Evolutionary conservation across 2,888 invertebrate genomes (phyloP).

Genomic region (Apotomis turbidana): DNA sequence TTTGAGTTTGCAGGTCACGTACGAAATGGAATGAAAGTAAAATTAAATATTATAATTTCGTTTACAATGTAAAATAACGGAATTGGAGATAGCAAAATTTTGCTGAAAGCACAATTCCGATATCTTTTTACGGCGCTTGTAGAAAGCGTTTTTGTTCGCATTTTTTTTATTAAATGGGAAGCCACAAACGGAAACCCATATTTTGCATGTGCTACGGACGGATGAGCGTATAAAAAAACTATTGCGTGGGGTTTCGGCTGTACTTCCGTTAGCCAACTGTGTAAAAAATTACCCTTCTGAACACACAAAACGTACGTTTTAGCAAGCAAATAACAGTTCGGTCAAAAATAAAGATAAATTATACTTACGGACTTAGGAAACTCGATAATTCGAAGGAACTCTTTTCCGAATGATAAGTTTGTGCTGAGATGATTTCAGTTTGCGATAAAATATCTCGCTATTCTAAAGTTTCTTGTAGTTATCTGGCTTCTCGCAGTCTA

Average conservation of each 20-base stretch:
- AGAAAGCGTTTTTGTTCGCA: background rate
- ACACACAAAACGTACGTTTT: slow-evolving; percentile 22
- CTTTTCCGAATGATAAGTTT: background rate
- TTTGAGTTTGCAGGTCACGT: slow-evolving; percentile 33
- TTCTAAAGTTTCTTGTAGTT: background rate
- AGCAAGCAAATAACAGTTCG: slow-evolving; percentile 19
- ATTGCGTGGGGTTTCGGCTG: slow-evolving; percentile 34
- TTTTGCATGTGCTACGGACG: slow-evolving; percentile 37
- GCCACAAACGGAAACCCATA: slow-evolving; percentile 29
- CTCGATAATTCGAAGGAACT: background rate
- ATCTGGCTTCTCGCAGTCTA: background rate
- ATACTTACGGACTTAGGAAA: background rate
- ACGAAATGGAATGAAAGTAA: slow-evolving; percentile 33
- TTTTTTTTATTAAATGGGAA: slow-evolving; percentile 1
- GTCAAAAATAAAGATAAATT: background rate
- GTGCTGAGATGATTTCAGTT: background rate
- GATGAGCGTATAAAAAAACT: slow-evolving; percentile 29
- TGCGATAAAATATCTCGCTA: slow-evolving; percentile 10
- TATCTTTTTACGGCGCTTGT: background rate
- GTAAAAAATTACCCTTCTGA: slow-evolving; percentile 15
- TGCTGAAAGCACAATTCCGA: background rate
- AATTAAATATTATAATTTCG: slow-evolving; percentile 19
- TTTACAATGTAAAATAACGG: slow-evolving; percentile 13
- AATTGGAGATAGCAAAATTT: background rate
- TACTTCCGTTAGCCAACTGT: slow-evolving; percentile 19